phyloP scores from a whole-genome alignment of 2,797 vertebrate species.

The Melanotaenia maccullochi region DNA sequence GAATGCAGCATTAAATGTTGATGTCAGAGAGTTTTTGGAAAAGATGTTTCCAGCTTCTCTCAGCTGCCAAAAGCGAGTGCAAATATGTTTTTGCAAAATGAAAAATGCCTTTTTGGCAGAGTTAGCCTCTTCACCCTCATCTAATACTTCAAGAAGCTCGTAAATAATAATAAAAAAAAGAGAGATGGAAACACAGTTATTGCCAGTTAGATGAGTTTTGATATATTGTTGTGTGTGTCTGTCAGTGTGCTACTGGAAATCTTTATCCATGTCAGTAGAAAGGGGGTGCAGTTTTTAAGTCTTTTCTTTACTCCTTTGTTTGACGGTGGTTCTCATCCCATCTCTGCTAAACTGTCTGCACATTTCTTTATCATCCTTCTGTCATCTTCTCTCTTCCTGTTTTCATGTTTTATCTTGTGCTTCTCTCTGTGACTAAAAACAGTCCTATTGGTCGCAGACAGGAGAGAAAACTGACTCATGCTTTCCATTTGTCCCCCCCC shows the following conservation, averaged over 20 bases:
- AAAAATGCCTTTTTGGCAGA: not conserved
- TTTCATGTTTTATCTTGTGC: constrained; percentile 18
- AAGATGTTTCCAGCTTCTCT: not conserved
- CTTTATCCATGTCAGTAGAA: not conserved
- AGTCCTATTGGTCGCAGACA: constrained; percentile 32
- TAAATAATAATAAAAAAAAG: constrained; percentile 2
- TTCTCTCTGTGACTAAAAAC: constrained; percentile 27
- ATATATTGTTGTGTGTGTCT: constrained; percentile 7
- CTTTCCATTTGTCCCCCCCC: constrained; percentile 49
- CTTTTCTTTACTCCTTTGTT: constrained; percentile 19
- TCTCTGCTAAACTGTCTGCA: constrained; percentile 1
- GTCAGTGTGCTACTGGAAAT: constrained; percentile 28
- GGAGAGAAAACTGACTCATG: constrained; percentile 50
- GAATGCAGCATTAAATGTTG: not conserved
- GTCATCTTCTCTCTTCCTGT: constrained; percentile 15
- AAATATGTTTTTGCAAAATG: constrained; percentile 4
- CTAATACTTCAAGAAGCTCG: not conserved
- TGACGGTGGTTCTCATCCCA: not conserved
- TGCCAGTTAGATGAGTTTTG: constrained; percentile 63
- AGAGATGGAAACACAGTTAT: constrained; percentile 9
- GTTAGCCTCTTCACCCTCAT: not conserved
- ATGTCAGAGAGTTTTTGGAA: not conserved
- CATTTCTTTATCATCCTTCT: constrained; percentile 15
- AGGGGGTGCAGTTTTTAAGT: constrained; percentile 5
- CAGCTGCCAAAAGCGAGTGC: no score